Base-by-base conservation (phyloP, 2,113 vertebrate species). In the Coregonus clupeaformis region DNA sequence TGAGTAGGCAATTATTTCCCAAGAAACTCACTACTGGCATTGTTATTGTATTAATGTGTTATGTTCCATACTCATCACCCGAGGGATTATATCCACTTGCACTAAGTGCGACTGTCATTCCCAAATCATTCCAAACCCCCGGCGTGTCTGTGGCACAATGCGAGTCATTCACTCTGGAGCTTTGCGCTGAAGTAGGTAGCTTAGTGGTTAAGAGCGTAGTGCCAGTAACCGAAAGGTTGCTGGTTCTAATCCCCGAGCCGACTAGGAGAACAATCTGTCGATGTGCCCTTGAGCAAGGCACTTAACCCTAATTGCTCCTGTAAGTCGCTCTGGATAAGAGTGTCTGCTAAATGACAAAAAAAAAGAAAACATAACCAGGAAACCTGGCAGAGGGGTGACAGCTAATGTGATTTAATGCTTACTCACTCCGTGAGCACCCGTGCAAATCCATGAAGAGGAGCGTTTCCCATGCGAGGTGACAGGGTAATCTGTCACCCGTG, bases 401-500 rank as follows among this genome's bases (percentile, higher is more conserved):
- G 86, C 87, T 92, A 92, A 92, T 92, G 89, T 89, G 90, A 91
- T 92, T 93, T 92, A 88, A 85, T 74, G 78, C 90, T 92, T 90
- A 91, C 84, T 82, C 90, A 82, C 89, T 89, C 89, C 84, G 88
- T 83, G 83, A 87, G 89, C 88, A 86, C 82, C 88, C 87, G 82
- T 91, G 91, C 90, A 90, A 92, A 92, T 93, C 89, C 89, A 86
- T 86, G 91, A 93, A 89, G 88, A 88, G 85, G 84, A 91, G 86
- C 85, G 74, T 89, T 89, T 90, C 14, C 90, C 84, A 89, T 91
- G 81, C 65, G 90, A 89, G 89, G 89, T 92, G 90, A 92, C 90
- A 89, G 90, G 91, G 88, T 92, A 89, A 94, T 92, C 91, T 91
- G 90, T 94, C 91, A 91, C 91, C 92, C 89, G 88, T 92, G 82